Conservation (phyloP, 2,113 vertebrate species). For the Tichodroma muraria region DNA sequence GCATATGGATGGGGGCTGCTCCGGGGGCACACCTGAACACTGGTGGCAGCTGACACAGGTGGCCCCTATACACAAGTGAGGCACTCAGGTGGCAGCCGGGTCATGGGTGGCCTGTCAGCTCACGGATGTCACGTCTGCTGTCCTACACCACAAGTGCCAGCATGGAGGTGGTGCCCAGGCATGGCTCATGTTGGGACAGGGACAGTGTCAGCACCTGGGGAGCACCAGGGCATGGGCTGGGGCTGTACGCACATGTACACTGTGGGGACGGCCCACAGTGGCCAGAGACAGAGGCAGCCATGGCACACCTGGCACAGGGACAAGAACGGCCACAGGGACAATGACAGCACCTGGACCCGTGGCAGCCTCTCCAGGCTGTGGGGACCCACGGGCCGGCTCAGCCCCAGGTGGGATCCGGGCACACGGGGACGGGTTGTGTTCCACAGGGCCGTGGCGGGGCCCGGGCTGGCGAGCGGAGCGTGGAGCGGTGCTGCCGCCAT, state of each 20-base stretch:
- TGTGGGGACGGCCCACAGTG: accelerated
- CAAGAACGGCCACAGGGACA: neutral
- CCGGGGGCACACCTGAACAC: neutral
- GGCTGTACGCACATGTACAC: too few species aligned
- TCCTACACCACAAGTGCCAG: neutral
- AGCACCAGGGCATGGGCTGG: accelerated
- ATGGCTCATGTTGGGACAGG: accelerated
- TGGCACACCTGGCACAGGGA: neutral
- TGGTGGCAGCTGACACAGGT: neutral
- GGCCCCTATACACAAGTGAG: neutral
- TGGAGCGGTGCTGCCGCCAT: neutral
- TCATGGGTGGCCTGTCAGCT: neutral
- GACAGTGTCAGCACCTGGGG: neutral
- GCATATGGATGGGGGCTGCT: accelerated
- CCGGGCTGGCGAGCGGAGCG: neutral
- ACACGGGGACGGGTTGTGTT: neutral
- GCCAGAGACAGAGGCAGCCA: neutral
- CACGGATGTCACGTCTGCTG: accelerated
- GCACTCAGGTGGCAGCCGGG: neutral
- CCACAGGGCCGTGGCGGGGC: neutral
- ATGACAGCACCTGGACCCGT: too few species aligned
- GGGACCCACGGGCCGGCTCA: neutral
- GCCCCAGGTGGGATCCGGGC: neutral
- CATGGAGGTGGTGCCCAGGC: neutral
- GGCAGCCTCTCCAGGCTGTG: neutral